Conservation (phyloP, 2,113 vertebrate genomes). For the Nyctibius bracteatus region DNA sequence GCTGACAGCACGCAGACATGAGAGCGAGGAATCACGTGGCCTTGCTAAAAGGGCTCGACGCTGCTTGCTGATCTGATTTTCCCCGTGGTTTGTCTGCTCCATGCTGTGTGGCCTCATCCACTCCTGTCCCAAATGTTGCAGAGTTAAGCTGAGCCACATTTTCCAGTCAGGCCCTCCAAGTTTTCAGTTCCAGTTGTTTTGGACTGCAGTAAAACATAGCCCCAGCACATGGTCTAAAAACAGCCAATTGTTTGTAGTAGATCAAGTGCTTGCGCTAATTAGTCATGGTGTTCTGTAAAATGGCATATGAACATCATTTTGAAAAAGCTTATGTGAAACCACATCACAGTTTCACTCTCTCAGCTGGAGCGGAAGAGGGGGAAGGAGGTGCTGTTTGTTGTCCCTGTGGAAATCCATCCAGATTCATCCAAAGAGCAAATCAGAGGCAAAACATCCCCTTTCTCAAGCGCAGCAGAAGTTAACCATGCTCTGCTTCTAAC, state of each 20-base stretch:
- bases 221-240: constrained; percentile 1
- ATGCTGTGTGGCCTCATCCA: not conserved
- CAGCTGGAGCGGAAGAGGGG: not conserved
- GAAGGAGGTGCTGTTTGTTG: not conserved
- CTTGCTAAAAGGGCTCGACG: not conserved
- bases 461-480: not conserved
- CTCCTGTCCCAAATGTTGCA: not conserved
- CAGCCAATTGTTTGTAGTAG: not conserved
- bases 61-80: not conserved
- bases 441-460: not conserved
- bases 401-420: not conserved
- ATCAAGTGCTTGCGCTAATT: not conserved
- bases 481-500: not conserved
- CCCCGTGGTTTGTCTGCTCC: not conserved
- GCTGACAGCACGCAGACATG: accelerated
- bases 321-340: constrained; percentile 7
- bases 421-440: not conserved
- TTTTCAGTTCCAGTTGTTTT: not conserved
- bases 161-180: constrained; percentile 22
- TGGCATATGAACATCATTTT: not conserved
- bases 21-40: not conserved
- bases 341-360: not conserved
- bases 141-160: not conserved
- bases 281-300: not conserved
- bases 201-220: not conserved